Conservation (phyloP, 2,113 vertebrate genomes). For the Corydoras maculifer region DNA sequence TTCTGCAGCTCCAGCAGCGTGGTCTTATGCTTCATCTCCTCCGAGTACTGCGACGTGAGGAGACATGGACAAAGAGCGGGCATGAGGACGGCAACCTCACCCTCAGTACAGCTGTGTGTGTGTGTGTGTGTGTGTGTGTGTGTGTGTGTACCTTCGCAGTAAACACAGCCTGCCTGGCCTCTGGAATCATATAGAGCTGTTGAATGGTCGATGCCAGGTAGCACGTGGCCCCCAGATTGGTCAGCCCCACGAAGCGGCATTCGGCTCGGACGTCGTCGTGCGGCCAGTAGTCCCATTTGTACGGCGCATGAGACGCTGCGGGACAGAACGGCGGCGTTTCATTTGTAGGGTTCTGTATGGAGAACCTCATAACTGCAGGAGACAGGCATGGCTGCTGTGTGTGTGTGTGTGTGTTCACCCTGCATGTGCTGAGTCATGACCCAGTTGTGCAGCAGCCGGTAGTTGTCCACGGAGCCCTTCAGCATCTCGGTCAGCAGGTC, state of each 20-base stretch:
- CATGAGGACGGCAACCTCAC: neutral
- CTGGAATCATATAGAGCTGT: conserved; percentile 97
- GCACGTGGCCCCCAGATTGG: conserved; percentile 94
- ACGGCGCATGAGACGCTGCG: conserved; percentile 91
- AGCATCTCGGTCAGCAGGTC: conserved; percentile 96
- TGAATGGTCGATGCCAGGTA: conserved; percentile 98
- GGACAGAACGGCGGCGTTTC: no score
- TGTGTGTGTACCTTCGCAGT: conserved; percentile 80
- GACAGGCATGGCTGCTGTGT: neutral
- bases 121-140: conserved; percentile 1
- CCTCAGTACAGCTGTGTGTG: neutral
- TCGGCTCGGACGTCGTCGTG: conserved; percentile 95
- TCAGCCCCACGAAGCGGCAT: conserved; percentile 93
- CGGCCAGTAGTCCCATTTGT: conserved; percentile 99
- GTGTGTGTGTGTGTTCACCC: conserved; percentile 56
- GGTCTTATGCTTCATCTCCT: conserved; percentile 99
- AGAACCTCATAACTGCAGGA: neutral
- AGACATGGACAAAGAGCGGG: neutral
- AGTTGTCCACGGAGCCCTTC: conserved; percentile 95
- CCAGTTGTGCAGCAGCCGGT: conserved; percentile 97
- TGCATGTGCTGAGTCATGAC: conserved; percentile 99
- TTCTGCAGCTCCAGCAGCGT: conserved; percentile 96
- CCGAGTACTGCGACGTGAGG: conserved; percentile 74
- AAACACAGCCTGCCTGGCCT: conserved; percentile 94
- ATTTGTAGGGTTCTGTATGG: neutral